These are phyloP conservation scores for Alosa sapidissima DNA, from an alignment of 2,797 vertebrate species.

Conservation along the genomic window DNA sequence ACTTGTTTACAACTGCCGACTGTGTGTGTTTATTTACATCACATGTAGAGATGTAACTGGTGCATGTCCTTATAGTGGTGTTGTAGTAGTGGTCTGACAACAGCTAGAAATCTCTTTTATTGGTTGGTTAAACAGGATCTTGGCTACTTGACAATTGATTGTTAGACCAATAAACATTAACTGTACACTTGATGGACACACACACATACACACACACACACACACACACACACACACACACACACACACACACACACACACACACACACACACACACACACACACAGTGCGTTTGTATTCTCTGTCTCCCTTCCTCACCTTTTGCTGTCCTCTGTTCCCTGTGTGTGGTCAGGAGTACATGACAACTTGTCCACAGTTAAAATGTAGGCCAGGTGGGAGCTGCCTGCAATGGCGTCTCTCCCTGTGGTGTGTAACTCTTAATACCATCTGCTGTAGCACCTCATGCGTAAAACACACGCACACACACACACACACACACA, in stretches of 20 bases:
- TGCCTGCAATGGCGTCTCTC: background rate
- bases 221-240: background rate
- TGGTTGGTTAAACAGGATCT: background rate
- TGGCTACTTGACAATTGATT: background rate
- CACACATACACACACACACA: background rate
- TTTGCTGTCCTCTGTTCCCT: background rate
- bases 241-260: background rate
- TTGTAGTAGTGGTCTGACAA: background rate
- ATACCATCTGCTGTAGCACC: slow-evolving; percentile 1
- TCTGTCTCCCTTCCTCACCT: background rate
- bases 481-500: slow-evolving; percentile 12
- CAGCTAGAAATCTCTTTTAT: background rate
- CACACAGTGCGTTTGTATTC: background rate
- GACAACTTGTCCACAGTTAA: slow-evolving; percentile 5
- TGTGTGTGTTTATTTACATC: background rate
- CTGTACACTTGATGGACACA: too few species aligned
- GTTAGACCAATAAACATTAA: background rate
- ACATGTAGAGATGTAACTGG: background rate
- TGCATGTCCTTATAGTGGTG: background rate
- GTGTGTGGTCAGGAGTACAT: background rate
- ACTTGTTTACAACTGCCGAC: background rate
- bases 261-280: background rate
- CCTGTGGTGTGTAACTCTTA: slow-evolving; percentile 23
- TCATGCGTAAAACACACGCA: slow-evolving; percentile 7
- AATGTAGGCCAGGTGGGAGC: background rate